These are phyloP conservation scores for Chymomyza caudatula DNA, from an alignment of 2,888 invertebrate species.

Conservation along the genomic window DNA sequence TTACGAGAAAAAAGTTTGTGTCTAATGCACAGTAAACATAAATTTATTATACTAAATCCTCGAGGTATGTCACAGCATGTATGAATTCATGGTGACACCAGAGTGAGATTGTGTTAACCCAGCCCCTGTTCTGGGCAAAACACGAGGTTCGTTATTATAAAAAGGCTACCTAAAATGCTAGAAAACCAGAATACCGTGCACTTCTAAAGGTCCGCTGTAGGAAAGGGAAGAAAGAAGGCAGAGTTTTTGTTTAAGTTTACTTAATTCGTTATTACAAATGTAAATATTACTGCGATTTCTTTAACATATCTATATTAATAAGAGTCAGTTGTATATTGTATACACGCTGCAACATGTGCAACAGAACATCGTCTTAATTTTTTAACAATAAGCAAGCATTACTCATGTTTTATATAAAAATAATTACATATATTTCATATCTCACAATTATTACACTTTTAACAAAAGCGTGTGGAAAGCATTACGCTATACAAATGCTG, in stretches of 20 bases:
- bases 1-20: too few relatives aligned
- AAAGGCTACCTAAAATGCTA: too few relatives aligned
- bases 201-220: too few relatives aligned
- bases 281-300: conserved; percentile 49
- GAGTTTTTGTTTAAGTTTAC: conserved; percentile 22
- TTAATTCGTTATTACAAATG: conserved; percentile 53
- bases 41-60: too few relatives aligned
- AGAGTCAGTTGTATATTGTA: conserved; percentile 23
- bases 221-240: not conserved
- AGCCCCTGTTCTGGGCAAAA: too few relatives aligned
- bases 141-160: too few relatives aligned
- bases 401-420: conserved; percentile 22
- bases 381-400: conserved; percentile 26
- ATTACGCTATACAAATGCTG: conserved; percentile 35
- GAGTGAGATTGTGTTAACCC: too few relatives aligned
- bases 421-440: conserved; percentile 26
- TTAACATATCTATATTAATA: conserved; percentile 25
- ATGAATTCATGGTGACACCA: too few relatives aligned
- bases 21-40: too few relatives aligned
- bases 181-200: too few relatives aligned
- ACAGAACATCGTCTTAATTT: conserved; percentile 20
- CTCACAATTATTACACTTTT: conserved; percentile 16
- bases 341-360: conserved; percentile 27
- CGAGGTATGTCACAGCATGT: too few relatives aligned
- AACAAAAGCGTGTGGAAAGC: conserved; percentile 11